Conservation (phyloP, 2,113 vertebrate species). For the Apteryx mantelli region DNA sequence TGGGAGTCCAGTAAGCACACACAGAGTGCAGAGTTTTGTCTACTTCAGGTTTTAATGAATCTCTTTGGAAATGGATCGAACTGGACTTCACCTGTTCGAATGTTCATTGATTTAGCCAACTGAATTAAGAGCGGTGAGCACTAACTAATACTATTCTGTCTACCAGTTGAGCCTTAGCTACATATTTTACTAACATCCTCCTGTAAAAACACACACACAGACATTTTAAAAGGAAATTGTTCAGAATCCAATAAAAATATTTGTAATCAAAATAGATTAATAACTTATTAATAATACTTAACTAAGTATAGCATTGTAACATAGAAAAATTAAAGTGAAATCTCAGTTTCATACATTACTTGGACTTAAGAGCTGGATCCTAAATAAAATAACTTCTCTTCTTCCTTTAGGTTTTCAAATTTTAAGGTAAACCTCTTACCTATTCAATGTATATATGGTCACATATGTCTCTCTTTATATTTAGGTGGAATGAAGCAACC, state of each 20-base stretch:
- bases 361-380: not conserved
- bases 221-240: not conserved
- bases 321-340: not conserved
- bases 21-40: not conserved
- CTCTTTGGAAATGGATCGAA: not conserved
- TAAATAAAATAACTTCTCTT: not conserved
- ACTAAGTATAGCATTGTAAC: not conserved
- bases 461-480: fast-evolving
- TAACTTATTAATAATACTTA: not conserved
- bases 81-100: not conserved
- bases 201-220: not conserved
- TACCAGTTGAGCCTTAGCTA: not conserved
- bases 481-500: not conserved
- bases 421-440: not conserved
- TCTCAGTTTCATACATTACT: not conserved
- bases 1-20: not conserved
- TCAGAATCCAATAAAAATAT: not conserved
- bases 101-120: not conserved
- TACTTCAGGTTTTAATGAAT: not conserved
- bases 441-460: fast-evolving
- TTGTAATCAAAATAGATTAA: not conserved
- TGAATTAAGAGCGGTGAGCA: not conserved
- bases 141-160: not conserved
- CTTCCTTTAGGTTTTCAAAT: not conserved
- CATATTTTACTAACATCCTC: not conserved